These are phyloP conservation scores for Harlomillsia oculata DNA, from an alignment of 1,140 invertebrate genomes.

Conservation along the genomic window DNA sequence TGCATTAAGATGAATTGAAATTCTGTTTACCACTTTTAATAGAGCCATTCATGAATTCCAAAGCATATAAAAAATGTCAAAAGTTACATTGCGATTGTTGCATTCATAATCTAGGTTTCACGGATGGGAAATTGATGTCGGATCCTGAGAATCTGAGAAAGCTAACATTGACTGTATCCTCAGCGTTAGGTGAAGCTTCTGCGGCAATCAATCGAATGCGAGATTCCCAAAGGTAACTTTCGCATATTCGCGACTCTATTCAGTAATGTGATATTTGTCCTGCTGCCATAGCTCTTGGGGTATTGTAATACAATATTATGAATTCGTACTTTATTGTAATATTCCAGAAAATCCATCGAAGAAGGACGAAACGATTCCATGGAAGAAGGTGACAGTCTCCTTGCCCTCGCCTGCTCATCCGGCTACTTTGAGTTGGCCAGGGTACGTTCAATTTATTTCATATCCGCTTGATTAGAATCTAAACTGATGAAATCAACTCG, in stretches of 20 bases:
- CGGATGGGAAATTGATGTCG: constrained; percentile 63
- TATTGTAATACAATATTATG: not conserved
- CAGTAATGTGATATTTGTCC: not conserved
- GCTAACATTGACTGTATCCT: constrained; percentile 78
- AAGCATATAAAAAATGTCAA: too few species aligned
- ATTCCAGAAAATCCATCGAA: constrained; percentile 63
- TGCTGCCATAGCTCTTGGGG: not conserved
- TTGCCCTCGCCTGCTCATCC: constrained; percentile 83
- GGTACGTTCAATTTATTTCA: constrained; percentile 43
- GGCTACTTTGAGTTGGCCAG: constrained; percentile 89
- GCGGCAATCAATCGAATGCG: constrained; percentile 89
- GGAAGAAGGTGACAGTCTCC: constrained; percentile 82
- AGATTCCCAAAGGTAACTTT: constrained; percentile 37
- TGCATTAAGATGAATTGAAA: constrained; percentile 11
- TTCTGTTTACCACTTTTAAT: too few species aligned
- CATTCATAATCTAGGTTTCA: constrained; percentile 28
- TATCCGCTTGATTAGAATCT: too few species aligned
- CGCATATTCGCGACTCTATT: not conserved
- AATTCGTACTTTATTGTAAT: constrained; percentile 10
- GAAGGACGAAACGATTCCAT: constrained; percentile 84
- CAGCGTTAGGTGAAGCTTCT: constrained; percentile 89
- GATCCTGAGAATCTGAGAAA: constrained; percentile 71
- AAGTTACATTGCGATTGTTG: not conserved
- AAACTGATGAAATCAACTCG: too few species aligned
- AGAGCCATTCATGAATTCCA: too few species aligned